Base-by-base conservation (phyloP, 2,797 vertebrate genomes). In the Rhinophrynus dorsalis region DNA sequence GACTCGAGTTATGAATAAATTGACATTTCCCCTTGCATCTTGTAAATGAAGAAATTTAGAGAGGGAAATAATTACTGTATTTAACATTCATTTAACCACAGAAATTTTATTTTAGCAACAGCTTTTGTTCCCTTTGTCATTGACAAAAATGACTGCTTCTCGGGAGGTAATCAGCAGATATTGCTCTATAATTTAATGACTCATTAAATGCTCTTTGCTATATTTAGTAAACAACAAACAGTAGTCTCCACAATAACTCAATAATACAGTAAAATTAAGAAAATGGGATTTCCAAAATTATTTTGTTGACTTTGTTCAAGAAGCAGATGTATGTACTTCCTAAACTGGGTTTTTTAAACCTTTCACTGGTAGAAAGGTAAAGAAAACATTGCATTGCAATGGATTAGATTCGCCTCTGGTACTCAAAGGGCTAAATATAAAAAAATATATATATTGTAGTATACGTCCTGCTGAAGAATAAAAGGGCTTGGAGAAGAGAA, bases 191-290 rank as follows among this genome's bases (percentile, higher is more conserved):
- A 62, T 48, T 62, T 35, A 62, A 62, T 50, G 44, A 33, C 15
- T 48, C 30, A 62, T 62, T 35, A 37, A 21, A 35, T 23, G 44
- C 13, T 23, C 13, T 24, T 5, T 35, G 10, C 40, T 38, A 64
- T 51, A 64, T 32, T 33, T 62, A 48, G 26, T 64, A 47, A 64
- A 51, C 30, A 64, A 45, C 45, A 33, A 42, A 38, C 21, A 17
- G 3, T 21, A 11, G 10, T 18, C 23, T 38, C 10, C 13, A 38
- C 26, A 48, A 50, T 50, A 23, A 62, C 26, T 26, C 13, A 18
- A 20, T 32, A 3, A 1, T 10, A 33, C 5, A 8, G 29, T 17
- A 21, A 62, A 47, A 50, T 35, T 10, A 5, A 20, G 44, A 62
- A 50, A 5, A 33, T 15, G 45, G 17, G 1, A 44, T 27, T 42